Evolutionary conservation across 2,797 vertebrate genomes (phyloP), one percentile per base, ranked within the genome.

Genomic region (Alfaro cultratus): DNA sequence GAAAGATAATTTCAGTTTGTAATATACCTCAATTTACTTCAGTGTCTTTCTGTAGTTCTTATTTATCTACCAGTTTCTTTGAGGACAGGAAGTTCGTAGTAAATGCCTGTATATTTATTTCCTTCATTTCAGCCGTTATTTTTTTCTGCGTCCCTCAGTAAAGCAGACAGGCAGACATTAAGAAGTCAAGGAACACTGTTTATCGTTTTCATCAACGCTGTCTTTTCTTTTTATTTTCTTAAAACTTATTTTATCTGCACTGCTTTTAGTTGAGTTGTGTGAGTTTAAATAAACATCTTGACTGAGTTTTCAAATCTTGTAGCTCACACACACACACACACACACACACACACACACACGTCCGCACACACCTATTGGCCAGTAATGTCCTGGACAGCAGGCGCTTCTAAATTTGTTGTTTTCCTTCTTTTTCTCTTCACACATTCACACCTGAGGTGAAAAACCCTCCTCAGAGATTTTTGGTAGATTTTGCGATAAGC

Each of bases 1-100:
- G 13, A 94, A 97, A 98, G 96, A 96, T 97, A 96, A 97, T 98
- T 97, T 97, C 94, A 97, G 95, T 96, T 97, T 91, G 93, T 96
- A 95, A 96, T 97, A 96, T 95, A 96, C 94, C 96, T 96, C 94
- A 95, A 96, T 97, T 97, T 96, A 97, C 97, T 97, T 96, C 91
- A 84, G 84, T 94, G 93, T 93, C 94, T 88, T 90, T 93, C 92
- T 96, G 81, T 92, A 82, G 78, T 81, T 90, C 83, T 75, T 77
- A 67, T 83, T 85, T 77, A 60, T 78, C 71, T 18, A 62, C 79
- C 57, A 77, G 73, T 83, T 82, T 80, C 80, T 92, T 91, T 91
- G 81, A 93, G 84, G 88, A 85, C 82, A 83, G 79, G 43, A 78
- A 87, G 85, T 91, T 92, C 89, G 81, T 75, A 90, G 13, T 3